These are phyloP conservation scores for Hexactinellida sp. DNA, from an alignment of 37 sponge, comb jelly and placozoan genomes.

Conservation along the genomic window DNA sequence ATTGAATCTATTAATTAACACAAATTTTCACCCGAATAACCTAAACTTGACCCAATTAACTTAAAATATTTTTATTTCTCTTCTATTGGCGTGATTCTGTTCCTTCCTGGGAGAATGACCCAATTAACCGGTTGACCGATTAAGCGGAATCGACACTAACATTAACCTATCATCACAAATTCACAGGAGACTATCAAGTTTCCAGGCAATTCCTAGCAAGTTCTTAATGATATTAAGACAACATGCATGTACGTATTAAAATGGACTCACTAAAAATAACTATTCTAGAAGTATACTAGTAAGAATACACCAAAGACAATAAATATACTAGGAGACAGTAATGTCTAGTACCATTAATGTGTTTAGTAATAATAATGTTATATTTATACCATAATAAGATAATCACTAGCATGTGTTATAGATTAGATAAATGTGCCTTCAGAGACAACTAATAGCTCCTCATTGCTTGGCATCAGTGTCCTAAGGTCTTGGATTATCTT, in stretches of 20 bases:
- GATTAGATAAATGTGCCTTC: conserved; percentile 17
- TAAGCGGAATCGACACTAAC: too few species aligned
- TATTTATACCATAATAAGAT: conserved; percentile 17
- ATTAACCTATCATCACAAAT: too few species aligned
- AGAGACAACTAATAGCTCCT: conserved; percentile 3
- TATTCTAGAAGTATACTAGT: conserved; percentile 13
- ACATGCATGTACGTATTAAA: not conserved
- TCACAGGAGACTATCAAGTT: too few species aligned
- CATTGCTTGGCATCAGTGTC: not conserved
- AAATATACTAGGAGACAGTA: conserved; percentile 16
- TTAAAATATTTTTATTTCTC: too few species aligned
- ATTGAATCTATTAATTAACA: too few species aligned
- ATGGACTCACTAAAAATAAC: conserved; percentile 11
- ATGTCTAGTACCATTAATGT: conserved; percentile 1
- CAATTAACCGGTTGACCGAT: too few species aligned
- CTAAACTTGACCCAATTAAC: too few species aligned
- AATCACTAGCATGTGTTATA: not conserved
- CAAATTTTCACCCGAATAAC: too few species aligned
- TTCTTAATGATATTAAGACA: not conserved
- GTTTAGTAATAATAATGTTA: conserved; percentile 1
- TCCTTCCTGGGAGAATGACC: too few species aligned
- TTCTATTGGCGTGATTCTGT: too few species aligned
- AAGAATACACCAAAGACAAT: conserved; percentile 18
- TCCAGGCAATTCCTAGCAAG: too few species aligned
- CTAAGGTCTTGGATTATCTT: not conserved